These are phyloP conservation scores for Polietes domitor DNA, from an alignment of 2,888 invertebrate species.

Conservation along the genomic window DNA sequence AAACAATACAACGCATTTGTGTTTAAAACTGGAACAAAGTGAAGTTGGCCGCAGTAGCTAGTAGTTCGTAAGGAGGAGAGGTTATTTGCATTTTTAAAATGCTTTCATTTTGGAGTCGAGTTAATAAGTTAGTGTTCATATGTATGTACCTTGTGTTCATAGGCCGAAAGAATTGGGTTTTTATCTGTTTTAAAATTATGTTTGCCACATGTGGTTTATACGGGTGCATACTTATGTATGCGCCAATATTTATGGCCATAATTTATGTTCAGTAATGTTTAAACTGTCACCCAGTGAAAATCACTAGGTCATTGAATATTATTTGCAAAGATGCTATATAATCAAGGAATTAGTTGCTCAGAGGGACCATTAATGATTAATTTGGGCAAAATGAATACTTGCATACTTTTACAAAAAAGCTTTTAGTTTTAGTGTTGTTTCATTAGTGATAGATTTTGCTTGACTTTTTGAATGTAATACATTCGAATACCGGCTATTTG, in stretches of 20 bases:
- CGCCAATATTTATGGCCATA: conserved; percentile 15
- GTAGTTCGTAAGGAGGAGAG: background rate
- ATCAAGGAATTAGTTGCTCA: too few relatives aligned
- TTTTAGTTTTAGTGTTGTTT: too few relatives aligned
- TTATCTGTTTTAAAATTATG: background rate
- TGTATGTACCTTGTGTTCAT: background rate
- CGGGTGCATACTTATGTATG: background rate
- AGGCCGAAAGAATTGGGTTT: background rate
- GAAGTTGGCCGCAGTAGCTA: conserved; percentile 26
- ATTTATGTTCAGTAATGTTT: conserved; percentile 30
- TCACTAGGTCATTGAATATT: too few relatives aligned
- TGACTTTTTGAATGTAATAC: too few relatives aligned
- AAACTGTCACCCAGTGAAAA: background rate
- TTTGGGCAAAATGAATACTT: too few relatives aligned
- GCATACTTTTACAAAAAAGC: too few relatives aligned
- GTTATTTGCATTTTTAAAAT: background rate
- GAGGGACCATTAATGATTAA: too few relatives aligned
- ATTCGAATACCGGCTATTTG: too few relatives aligned
- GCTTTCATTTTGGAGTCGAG: background rate
- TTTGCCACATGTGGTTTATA: background rate
- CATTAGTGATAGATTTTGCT: too few relatives aligned
- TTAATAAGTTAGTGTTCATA: background rate
- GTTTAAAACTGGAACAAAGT: conserved; percentile 26
- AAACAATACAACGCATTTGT: background rate
- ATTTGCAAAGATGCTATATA: too few relatives aligned